Conservation (phyloP, 2,888 invertebrate genomes). For the Hesperia comma region DNA sequence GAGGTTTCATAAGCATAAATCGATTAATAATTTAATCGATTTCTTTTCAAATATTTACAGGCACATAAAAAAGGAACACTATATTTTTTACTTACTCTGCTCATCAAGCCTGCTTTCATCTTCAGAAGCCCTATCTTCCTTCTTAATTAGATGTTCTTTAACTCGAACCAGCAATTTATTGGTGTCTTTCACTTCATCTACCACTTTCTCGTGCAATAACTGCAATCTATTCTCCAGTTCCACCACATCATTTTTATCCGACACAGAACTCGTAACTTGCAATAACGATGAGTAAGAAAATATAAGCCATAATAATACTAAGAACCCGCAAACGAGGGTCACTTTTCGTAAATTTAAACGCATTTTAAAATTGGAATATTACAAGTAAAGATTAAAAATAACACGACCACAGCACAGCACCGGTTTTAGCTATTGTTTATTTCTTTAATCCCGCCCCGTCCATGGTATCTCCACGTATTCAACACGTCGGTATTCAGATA, state of each 20-base stretch:
- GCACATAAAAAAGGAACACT: no score
- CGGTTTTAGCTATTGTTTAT: conserved; percentile 20
- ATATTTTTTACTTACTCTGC: conserved; percentile 46
- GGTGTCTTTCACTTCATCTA: conserved; percentile 61
- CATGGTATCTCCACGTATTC: conserved; percentile 44
- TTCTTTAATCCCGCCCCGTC: conserved; percentile 42
- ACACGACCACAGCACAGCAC: conserved; percentile 13
- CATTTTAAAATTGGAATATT: conserved; percentile 55
- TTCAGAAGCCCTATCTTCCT: conserved; percentile 41
- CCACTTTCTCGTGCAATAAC: conserved; percentile 57
- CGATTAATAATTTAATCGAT: no score
- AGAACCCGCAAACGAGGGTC: conserved; percentile 50
- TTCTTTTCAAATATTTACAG: no score
- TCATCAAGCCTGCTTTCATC: conserved; percentile 42
- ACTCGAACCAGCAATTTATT: conserved; percentile 58
- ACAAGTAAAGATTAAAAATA: conserved; percentile 12
- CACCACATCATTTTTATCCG: conserved; percentile 43
- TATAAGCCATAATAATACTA: conserved; percentile 62
- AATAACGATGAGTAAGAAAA: conserved; percentile 60
- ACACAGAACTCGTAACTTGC: conserved; percentile 51
- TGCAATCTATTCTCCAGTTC: conserved; percentile 60
- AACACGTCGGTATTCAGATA: conserved; percentile 39
- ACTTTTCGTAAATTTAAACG: conserved; percentile 69
- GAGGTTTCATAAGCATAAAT: no score
- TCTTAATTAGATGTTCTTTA: conserved; percentile 54